Conservation (phyloP, 2,797 vertebrate genomes). For the Emydoidea blandingii region DNA sequence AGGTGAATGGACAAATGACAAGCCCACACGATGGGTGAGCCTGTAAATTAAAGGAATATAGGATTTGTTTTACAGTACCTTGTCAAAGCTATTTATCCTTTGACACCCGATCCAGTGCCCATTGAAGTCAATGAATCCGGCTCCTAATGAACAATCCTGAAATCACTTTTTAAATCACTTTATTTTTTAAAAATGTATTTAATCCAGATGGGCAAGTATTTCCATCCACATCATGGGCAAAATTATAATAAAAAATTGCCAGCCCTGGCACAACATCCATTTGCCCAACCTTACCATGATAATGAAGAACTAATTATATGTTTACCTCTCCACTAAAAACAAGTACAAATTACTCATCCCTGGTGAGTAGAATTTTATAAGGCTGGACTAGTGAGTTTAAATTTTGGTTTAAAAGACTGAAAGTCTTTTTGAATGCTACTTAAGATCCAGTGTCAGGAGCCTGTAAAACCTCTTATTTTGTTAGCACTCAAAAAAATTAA, state of each 20-base stretch:
- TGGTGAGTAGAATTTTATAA: neutral
- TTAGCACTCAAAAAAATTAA: neutral
- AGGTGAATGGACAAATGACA: conserved; percentile 19
- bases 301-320: neutral
- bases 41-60: neutral
- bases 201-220: neutral
- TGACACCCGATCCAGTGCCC: conserved; percentile 11
- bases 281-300: neutral
- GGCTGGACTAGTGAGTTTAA: neutral
- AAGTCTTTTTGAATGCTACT: neutral
- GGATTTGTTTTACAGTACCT: neutral
- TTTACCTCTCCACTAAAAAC: neutral
- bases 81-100: neutral
- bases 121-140: neutral
- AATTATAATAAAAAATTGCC: neutral
- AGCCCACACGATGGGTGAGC: neutral
- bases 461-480: neutral
- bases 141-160: neutral
- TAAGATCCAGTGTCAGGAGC: neutral
- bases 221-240: neutral
- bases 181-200: neutral
- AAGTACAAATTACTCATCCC: neutral
- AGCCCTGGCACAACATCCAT: neutral
- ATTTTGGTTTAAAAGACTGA: neutral
- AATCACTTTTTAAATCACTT: neutral